phyloP scores from a whole-genome alignment of 2,797 vertebrate genomes.

The Pelochelys cantorii region DNA sequence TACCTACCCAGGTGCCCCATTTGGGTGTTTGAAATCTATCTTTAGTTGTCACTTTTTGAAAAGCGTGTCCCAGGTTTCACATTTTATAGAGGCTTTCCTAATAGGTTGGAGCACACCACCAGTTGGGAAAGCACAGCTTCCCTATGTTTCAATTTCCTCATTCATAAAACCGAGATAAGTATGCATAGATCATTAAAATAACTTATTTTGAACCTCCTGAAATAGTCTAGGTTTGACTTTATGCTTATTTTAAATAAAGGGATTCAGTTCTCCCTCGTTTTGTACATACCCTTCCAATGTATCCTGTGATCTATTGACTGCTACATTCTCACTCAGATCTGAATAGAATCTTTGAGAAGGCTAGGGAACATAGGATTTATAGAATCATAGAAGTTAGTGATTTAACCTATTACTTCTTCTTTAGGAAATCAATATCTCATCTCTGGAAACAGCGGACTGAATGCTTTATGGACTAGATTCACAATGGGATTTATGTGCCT shows the following conservation, averaged over 20 bases:
- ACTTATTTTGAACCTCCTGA: not conserved
- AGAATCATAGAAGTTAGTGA: not conserved
- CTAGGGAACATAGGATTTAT: conserved; percentile 18
- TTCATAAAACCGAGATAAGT: not conserved
- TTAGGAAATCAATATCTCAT: not conserved
- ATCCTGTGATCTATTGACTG: not conserved
- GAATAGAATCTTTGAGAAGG: not conserved
- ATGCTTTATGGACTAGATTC: not conserved
- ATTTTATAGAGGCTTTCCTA: not conserved
- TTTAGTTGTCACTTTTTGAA: not conserved
- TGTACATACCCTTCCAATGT: rapidly evolving
- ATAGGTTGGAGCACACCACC: not conserved
- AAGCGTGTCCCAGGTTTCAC: not conserved
- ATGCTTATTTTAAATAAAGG: not conserved
- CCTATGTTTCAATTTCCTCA: not conserved
- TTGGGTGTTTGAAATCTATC: not conserved
- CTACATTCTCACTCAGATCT: not conserved
- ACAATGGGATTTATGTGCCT: not conserved
- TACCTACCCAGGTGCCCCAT: not conserved
- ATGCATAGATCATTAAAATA: not conserved
- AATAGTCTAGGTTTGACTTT: not conserved
- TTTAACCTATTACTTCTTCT: conserved; percentile 1
- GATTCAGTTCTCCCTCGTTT: not conserved
- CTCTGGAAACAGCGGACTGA: not conserved
- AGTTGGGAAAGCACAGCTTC: not conserved